These are phyloP conservation scores for Notarius lentiginosus DNA, from an alignment of 2,113 vertebrate genomes.

Conservation along the genomic window DNA sequence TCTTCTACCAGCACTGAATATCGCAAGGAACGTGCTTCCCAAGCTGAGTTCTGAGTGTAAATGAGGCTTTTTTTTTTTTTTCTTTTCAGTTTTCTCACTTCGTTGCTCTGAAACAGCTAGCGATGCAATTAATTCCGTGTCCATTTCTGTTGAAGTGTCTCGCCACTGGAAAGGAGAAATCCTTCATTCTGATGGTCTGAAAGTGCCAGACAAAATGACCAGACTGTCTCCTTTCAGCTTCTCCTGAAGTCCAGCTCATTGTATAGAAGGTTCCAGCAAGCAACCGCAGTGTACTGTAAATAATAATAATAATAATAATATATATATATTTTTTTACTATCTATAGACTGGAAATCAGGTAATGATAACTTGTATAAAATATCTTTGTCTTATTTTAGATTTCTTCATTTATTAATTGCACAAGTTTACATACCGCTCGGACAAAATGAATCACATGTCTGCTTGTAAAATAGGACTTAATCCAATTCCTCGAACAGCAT, in stretches of 20 bases:
- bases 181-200: background rate
- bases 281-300: background rate
- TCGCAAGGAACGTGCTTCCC: background rate
- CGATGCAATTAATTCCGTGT: background rate
- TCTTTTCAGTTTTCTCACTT: background rate
- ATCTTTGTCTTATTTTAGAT: background rate
- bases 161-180: background rate
- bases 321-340: background rate
- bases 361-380: too few species aligned
- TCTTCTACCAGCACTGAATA: background rate
- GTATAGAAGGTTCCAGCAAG: background rate
- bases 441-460: constrained; percentile 2
- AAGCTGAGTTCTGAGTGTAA: background rate
- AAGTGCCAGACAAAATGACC: background rate
- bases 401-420: background rate
- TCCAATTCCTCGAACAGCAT: background rate
- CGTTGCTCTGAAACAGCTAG: background rate
- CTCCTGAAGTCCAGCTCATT: background rate
- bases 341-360: background rate
- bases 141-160: background rate
- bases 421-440: background rate
- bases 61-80: background rate
- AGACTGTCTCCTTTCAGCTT: background rate
- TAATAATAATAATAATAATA: background rate
- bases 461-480: background rate